Conservation (phyloP, 2,888 invertebrate genomes). For the Myopa tessellatipennis region DNA sequence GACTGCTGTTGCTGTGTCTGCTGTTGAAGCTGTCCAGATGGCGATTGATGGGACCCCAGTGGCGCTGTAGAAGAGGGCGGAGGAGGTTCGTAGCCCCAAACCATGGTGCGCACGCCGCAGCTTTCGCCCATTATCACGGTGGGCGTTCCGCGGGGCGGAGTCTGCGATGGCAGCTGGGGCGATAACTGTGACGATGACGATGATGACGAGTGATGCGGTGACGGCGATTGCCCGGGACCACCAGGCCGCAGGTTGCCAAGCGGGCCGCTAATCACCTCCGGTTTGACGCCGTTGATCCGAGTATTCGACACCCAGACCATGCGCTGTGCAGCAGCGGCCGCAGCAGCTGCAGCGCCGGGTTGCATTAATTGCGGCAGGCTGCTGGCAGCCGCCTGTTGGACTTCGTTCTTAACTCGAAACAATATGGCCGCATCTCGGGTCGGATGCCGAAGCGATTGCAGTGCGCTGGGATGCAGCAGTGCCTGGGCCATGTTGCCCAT, state of each 20-base stretch:
- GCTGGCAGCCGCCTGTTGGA: slow-evolving; percentile 59
- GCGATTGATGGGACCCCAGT: slow-evolving; percentile 44
- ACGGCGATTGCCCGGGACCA: slow-evolving; percentile 61
- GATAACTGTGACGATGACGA: slow-evolving; percentile 66
- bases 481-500: slow-evolving; percentile 60
- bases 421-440: slow-evolving; percentile 67
- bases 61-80: slow-evolving; percentile 60
- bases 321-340: slow-evolving; percentile 64
- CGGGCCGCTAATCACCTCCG: slow-evolving; percentile 81
- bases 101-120: slow-evolving; percentile 83
- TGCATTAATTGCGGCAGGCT: slow-evolving; percentile 64
- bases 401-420: slow-evolving; percentile 68
- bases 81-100: slow-evolving; percentile 73
- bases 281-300: slow-evolving; percentile 82
- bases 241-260: slow-evolving; percentile 61
- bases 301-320: slow-evolving; percentile 73
- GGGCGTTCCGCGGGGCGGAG: slow-evolving; percentile 75
- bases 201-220: slow-evolving; percentile 65
- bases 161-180: slow-evolving; percentile 67
- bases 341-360: slow-evolving; percentile 59
- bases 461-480: slow-evolving; percentile 68
- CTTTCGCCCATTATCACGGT: slow-evolving; percentile 95
- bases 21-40: slow-evolving; percentile 45
- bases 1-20: slow-evolving; percentile 51
- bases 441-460: slow-evolving; percentile 69